phyloP scores from a whole-genome alignment of 2,797 vertebrate species.

The Gastrophryne carolinensis region DNA sequence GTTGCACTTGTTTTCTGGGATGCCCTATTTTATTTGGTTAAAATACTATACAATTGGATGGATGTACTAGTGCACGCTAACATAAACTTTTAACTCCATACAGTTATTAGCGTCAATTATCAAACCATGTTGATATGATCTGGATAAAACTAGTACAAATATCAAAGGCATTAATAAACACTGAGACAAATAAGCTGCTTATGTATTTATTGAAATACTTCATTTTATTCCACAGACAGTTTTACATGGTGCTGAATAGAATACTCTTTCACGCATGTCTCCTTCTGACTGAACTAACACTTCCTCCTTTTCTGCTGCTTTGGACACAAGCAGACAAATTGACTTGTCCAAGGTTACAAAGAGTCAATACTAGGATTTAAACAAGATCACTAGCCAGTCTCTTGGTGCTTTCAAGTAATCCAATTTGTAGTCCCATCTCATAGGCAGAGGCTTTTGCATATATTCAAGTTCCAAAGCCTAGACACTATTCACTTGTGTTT shows the following conservation, averaged over 20 bases:
- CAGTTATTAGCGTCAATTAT: too few relatives aligned
- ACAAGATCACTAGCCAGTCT: background rate
- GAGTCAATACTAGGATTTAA: background rate
- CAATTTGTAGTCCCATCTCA: background rate
- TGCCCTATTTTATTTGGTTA: too few relatives aligned
- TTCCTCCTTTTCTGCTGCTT: background rate
- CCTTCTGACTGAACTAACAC: background rate
- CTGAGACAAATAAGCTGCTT: too few relatives aligned
- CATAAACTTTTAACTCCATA: too few relatives aligned
- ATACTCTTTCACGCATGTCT: too few relatives aligned
- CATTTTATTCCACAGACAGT: background rate
- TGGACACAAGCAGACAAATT: background rate
- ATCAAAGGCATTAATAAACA: too few relatives aligned
- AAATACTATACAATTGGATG: too few relatives aligned
- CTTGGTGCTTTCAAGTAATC: background rate
- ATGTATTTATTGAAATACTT: too few relatives aligned
- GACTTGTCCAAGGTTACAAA: background rate
- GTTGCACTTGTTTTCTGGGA: too few relatives aligned
- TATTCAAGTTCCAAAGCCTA: background rate
- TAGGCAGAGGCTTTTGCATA: background rate
- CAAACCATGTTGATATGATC: too few relatives aligned
- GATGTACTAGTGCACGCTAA: too few relatives aligned
- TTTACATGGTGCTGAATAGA: background rate
- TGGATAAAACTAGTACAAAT: too few relatives aligned
- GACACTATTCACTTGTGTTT: background rate